phyloP scores from a whole-genome alignment of 2,797 vertebrate genomes.

The Labroides dimidiatus region DNA sequence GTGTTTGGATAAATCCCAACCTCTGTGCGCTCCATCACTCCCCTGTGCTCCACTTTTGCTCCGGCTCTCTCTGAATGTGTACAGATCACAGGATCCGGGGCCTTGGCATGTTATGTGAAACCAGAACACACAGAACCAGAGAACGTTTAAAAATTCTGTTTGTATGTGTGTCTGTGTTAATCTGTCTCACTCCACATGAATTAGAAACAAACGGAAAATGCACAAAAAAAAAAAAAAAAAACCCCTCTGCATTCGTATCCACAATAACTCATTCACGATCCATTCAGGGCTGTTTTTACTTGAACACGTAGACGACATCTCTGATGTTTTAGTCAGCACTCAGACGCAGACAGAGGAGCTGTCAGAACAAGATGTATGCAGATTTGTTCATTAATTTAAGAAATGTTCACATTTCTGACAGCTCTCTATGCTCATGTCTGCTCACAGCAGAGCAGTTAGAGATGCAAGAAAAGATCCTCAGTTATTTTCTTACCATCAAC shows the following conservation, averaged over 20 bases:
- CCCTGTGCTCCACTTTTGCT: constrained; percentile 35
- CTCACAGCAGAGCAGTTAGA: constrained; percentile 22
- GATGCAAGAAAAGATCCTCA: neutral
- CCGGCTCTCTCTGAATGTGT: constrained; percentile 29
- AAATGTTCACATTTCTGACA: constrained; percentile 19
- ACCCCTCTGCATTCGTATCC: neutral
- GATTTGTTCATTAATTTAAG: constrained; percentile 41
- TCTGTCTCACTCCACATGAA: constrained; percentile 19
- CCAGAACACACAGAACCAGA: constrained; percentile 16
- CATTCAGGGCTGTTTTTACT: constrained; percentile 6
- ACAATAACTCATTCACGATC: constrained; percentile 21
- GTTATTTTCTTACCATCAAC: constrained; percentile 4
- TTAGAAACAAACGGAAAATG: constrained; percentile 25
- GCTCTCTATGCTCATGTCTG: constrained; percentile 11
- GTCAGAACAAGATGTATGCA: constrained; percentile 23
- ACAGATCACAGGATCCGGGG: constrained; percentile 40
- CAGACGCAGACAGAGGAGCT: constrained; percentile 14
- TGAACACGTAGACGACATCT: constrained; percentile 6
- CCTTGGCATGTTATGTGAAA: constrained; percentile 42
- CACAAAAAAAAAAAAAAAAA: neutral
- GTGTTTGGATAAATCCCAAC: constrained; percentile 38
- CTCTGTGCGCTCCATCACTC: constrained; percentile 17
- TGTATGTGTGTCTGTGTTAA: constrained; percentile 19
- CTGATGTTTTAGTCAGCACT: constrained; percentile 24
- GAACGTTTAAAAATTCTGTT: constrained; percentile 39